Evolutionary conservation across 2,888 invertebrate species (phyloP).

Genomic region (Brachyopa scutellaris): DNA sequence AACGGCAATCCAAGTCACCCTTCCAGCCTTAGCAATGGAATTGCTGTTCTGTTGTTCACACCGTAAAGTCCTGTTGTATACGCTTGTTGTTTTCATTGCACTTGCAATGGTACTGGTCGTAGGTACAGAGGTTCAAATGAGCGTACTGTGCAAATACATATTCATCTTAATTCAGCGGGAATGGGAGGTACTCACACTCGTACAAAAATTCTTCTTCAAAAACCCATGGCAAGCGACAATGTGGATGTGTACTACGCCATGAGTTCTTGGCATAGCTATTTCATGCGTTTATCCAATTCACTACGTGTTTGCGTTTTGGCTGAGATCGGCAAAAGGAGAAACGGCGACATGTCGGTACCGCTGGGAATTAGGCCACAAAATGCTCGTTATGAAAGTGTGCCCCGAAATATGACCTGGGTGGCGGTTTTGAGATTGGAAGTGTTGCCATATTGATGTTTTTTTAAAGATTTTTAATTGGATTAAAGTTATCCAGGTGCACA

Average conservation of each 20-base stretch:
- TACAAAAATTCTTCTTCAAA: neutral
- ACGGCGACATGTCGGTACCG: neutral
- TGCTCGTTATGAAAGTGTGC: neutral
- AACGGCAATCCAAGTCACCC: neutral
- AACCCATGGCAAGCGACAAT: neutral
- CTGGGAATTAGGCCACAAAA: neutral
- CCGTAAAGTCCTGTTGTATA: neutral
- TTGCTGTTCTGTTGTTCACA: conserved; percentile 6
- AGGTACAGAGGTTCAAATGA: conserved; percentile 70
- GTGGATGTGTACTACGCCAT: conserved; percentile 4
- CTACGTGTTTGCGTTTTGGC: conserved; percentile 15
- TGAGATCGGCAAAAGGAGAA: neutral
- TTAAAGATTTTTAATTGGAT: too few species aligned
- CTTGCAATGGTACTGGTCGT: too few species aligned
- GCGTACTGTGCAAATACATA: conserved; percentile 75
- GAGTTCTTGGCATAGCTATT: conserved; percentile 29
- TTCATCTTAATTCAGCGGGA: conserved; percentile 35
- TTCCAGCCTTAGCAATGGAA: neutral
- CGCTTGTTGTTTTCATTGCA: conserved; percentile 50
- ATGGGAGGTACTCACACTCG: conserved; percentile 1
- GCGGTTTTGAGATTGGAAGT: too few species aligned
- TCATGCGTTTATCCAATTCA: conserved; percentile 14
- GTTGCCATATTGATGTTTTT: too few species aligned
- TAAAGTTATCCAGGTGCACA: too few species aligned
- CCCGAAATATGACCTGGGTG: neutral